phyloP scores from a whole-genome alignment of 2,888 invertebrate species.

The Limenitis camilla region DNA sequence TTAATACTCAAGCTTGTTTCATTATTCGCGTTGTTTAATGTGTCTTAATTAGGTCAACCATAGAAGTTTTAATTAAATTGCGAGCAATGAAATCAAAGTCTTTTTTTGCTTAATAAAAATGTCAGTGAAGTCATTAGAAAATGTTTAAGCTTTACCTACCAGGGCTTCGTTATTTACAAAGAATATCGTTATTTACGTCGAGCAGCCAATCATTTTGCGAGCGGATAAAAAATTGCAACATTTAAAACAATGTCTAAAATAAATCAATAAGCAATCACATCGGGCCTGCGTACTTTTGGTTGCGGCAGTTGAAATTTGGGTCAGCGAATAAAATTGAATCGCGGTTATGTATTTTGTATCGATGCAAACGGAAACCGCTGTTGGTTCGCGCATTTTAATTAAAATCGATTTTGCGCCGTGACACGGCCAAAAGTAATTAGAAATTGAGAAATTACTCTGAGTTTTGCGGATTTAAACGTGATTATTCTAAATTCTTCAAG shows the following conservation, averaged over 20 bases:
- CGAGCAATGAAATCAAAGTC: not conserved
- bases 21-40: too few species aligned
- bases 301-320: conserved; percentile 42
- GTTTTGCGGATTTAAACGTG: not conserved
- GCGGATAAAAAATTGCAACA: conserved; percentile 16
- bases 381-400: conserved; percentile 19
- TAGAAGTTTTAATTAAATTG: too few species aligned
- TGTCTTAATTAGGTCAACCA: too few species aligned
- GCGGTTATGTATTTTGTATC: conserved; percentile 26
- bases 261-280: conserved; percentile 58
- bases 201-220: not conserved
- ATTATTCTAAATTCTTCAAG: not conserved
- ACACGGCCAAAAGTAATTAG: conserved; percentile 14
- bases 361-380: conserved; percentile 19
- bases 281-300: conserved; percentile 51
- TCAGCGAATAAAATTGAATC: conserved; percentile 47
- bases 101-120: not conserved
- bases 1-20: too few species aligned
- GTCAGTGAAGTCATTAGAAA: not conserved
- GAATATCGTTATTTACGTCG: too few species aligned
- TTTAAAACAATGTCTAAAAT: conserved; percentile 37
- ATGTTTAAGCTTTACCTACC: too few species aligned
- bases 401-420: conserved; percentile 19
- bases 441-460: conserved; percentile 11
- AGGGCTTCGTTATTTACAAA: too few species aligned